phyloP scores from a whole-genome alignment of 2,113 vertebrate genomes.

The Cacatua alba region DNA sequence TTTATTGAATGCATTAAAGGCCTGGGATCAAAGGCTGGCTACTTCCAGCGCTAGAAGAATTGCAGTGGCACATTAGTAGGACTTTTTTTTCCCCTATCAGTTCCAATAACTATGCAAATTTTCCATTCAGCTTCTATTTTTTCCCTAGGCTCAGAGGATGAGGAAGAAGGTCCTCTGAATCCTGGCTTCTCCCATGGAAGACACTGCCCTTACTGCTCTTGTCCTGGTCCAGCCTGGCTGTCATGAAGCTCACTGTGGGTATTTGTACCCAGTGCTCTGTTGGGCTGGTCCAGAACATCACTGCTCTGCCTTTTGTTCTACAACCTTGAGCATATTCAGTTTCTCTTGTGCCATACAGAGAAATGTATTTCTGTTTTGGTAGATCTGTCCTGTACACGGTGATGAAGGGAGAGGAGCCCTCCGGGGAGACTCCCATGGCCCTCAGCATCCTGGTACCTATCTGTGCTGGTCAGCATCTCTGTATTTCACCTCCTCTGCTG shows the following conservation, averaged over 20 bases:
- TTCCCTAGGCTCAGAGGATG: neutral
- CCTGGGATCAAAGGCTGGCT: conserved; percentile 34
- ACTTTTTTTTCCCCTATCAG: neutral
- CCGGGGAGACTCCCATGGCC: neutral
- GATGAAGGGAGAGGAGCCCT: neutral
- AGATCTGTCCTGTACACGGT: fast-evolving
- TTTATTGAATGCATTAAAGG: conserved; percentile 20
- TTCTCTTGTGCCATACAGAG: neutral
- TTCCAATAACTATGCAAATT: neutral
- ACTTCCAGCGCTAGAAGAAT: neutral
- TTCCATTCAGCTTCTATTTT: conserved; percentile 43
- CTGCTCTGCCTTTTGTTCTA: neutral
- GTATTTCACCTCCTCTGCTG: neutral
- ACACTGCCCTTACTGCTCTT: neutral
- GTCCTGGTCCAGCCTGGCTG: neutral
- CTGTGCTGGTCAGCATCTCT: neutral
- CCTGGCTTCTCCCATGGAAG: neutral
- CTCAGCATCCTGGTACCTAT: neutral
- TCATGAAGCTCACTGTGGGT: neutral
- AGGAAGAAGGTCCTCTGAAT: neutral
- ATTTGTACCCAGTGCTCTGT: neutral
- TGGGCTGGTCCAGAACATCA: neutral
- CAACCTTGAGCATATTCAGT: neutral
- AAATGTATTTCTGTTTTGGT: neutral
- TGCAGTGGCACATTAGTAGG: neutral